Percentiles rank a stretch among this genome's conserved stretches.
Evolutionary conservation across 1,140 invertebrate genomes (phyloP).

Genomic region (Melanaphis sacchari): DNA sequence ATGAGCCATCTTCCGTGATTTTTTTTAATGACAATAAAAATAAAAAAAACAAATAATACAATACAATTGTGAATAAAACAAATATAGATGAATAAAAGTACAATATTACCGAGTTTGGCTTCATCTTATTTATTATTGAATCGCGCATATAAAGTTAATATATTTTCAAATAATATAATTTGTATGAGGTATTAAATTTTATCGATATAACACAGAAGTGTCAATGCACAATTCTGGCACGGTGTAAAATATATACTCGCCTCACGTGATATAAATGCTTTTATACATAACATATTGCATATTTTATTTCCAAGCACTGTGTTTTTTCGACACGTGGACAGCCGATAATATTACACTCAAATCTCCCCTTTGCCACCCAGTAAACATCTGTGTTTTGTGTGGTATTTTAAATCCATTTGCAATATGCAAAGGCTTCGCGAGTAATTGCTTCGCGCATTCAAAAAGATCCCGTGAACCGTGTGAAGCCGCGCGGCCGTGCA

Average conservation of each 20-base stretch:
- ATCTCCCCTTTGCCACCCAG: slow-evolving; percentile 26
- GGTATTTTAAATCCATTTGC: slow-evolving; percentile 53
- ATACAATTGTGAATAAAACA: neutral
- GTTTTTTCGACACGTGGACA: slow-evolving; percentile 22
- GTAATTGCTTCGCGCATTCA: slow-evolving; percentile 41
- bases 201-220: neutral
- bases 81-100: neutral
- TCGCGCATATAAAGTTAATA: neutral
- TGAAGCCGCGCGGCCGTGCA: slow-evolving; percentile 40
- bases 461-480: slow-evolving; percentile 47
- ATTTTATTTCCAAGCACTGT: neutral
- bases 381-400: slow-evolving; percentile 13
- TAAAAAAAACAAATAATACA: neutral
- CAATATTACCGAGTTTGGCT: neutral
- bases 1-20: neutral
- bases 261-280: neutral
- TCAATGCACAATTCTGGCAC: neutral
- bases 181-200: neutral
- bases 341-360: slow-evolving; percentile 21
- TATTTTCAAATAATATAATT: neutral
- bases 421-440: slow-evolving; percentile 52
- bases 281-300: neutral
- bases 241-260: neutral
- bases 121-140: neutral
- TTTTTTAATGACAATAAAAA: neutral